Base-by-base conservation (phyloP, 2,113 vertebrate species). In the Lynx canadensis region DNA sequence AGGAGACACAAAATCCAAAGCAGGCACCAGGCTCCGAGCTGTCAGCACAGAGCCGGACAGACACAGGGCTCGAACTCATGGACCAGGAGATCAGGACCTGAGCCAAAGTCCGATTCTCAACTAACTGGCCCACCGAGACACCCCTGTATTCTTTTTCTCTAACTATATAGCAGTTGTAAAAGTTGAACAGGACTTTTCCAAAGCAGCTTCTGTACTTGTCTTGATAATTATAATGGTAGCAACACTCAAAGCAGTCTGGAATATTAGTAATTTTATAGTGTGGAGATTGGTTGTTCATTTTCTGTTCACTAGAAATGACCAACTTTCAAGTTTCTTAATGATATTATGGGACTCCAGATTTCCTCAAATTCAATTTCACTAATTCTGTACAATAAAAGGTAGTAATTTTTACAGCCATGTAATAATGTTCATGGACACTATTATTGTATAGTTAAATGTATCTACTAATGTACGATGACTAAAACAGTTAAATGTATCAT, bases 151-250 rank as follows among this genome's bases (percentile, higher is more conserved):
- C 7, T 78, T 82, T 91, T 91, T 93, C 27, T 52, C 36, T 76
- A 68, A 73, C 21, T 84, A 19, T 38, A 27, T 85, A 16, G n/a
- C 29, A 50, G 1, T 80, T 89, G 16, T 93, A 52, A 89, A 94
- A 73, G 29, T 89, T 93, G 78, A 91, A 91, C 33, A 57, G 89
- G 48, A 89, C 60, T 78, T 94, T 96, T 82, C 89, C 50, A 85
- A 95, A 95, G 82, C 66, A 93, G 15, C 79, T 80, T 82, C 41
- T 90, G 7, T 71, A 78, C 41, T 88, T 93, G 52, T 69, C 52
- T 83, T 94, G 31, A 74, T 88, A 84, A 87, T 96, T 91, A 50
- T n/a, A 85, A 48, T 95, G 19, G 33, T 74, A 87, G 27, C 71
- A 45, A 92, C 66, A 85, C 8, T 86, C 21, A 82, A 63, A 83